Conservation (phyloP, 2,888 invertebrate genomes). For the Cataglyphis rosenhaueri region DNA sequence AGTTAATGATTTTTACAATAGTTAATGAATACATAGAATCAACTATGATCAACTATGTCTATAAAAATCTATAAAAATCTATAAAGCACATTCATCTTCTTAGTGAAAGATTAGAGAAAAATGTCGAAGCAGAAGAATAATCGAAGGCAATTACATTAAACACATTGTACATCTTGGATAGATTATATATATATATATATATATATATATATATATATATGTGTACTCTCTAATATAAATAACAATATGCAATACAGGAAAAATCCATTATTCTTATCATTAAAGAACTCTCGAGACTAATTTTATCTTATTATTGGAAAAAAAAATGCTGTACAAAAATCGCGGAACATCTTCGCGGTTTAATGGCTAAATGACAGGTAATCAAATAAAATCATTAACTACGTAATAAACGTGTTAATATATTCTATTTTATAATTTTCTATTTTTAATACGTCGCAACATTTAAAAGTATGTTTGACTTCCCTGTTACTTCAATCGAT, state of each 20-base stretch:
- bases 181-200: background rate
- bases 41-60: background rate
- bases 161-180: background rate
- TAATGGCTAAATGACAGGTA: background rate
- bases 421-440: background rate
- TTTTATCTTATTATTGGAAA: background rate
- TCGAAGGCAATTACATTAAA: background rate
- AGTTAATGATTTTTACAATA: background rate
- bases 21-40: background rate
- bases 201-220: background rate
- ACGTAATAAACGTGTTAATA: background rate
- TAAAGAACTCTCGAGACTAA: background rate
- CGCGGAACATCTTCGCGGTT: background rate
- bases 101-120: background rate
- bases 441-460: background rate
- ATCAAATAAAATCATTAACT: conserved; percentile 2
- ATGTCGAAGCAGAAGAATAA: background rate
- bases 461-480: background rate
- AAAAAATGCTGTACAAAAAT: background rate
- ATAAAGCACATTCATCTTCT: background rate
- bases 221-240: background rate
- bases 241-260: background rate
- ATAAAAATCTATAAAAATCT: background rate
- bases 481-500: conserved; percentile 11
- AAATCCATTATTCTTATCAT: background rate